These are phyloP conservation scores for Argyra leucocephala DNA, from an alignment of 2,888 invertebrate genomes.

Conservation along the genomic window DNA sequence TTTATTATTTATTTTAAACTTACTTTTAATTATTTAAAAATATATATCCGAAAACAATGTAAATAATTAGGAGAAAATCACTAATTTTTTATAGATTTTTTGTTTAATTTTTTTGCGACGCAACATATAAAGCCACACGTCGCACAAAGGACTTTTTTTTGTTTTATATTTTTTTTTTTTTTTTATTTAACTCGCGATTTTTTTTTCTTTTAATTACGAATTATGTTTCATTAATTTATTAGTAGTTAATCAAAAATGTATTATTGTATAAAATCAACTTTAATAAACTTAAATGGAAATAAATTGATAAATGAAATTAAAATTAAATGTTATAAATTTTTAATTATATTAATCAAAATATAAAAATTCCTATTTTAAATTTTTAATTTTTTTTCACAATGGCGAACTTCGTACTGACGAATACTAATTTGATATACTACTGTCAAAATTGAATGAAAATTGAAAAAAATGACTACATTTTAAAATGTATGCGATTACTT, in stretches of 20 bases:
- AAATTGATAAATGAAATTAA: background rate
- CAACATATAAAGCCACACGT: constrained; percentile 6
- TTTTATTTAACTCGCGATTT: background rate
- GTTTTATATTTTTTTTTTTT: background rate
- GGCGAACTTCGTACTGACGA: background rate
- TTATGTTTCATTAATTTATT: background rate
- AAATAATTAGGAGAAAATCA: background rate
- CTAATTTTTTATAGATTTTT: background rate
- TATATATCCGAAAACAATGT: background rate
- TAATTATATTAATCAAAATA: background rate
- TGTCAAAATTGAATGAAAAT: background rate
- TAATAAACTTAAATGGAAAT: background rate
- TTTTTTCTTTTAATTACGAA: background rate
- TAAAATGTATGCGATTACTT: no score
- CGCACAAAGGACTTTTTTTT: background rate
- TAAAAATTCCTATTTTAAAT: background rate
- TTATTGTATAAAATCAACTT: background rate
- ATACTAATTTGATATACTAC: background rate
- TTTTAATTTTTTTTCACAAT: background rate
- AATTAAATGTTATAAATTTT: background rate
- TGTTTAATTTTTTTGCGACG: background rate
- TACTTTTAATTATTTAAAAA: background rate
- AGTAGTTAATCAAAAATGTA: background rate
- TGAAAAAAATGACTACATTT: no score
- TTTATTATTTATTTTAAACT: background rate